Conservation (phyloP, 2,797 vertebrate species). For the Pangasius macronema region DNA sequence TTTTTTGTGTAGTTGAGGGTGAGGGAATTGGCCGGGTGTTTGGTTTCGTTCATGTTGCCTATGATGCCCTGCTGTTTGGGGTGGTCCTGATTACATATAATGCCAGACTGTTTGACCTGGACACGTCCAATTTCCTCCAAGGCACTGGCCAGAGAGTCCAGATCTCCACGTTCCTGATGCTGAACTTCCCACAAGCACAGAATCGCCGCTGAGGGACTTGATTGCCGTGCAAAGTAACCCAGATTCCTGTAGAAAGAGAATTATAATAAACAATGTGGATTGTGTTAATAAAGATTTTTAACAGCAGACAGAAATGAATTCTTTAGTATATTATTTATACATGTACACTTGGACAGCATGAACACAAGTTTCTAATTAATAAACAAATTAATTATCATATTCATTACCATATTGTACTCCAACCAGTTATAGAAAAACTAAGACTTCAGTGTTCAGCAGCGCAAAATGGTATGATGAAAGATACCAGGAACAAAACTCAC, state of each 20-base stretch:
- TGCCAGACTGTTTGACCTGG: slow-evolving; percentile 73
- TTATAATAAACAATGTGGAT: not conserved
- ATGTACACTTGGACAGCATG: not conserved
- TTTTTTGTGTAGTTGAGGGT: slow-evolving; percentile 13
- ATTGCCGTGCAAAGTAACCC: slow-evolving; percentile 89
- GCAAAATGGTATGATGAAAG: not conserved
- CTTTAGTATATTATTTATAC: not conserved
- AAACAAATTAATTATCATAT: not conserved
- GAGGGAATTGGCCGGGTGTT: slow-evolving; percentile 61
- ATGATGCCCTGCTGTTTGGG: slow-evolving; percentile 48
- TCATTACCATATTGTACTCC: not conserved
- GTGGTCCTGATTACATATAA: slow-evolving; percentile 15
- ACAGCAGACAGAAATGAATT: not conserved
- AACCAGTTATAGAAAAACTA: not conserved
- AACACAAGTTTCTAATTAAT: not conserved
- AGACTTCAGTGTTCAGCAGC: not conserved
- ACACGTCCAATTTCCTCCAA: slow-evolving; percentile 96
- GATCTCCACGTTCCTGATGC: slow-evolving; percentile 90
- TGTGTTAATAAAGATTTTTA: not conserved
- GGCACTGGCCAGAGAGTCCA: slow-evolving; percentile 94
- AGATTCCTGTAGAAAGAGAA: slow-evolving; percentile 80
- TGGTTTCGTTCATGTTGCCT: slow-evolving; percentile 80
- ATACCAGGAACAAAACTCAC: not conserved
- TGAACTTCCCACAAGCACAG: slow-evolving; percentile 96
- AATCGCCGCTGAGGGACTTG: slow-evolving; percentile 91